Conservation (phyloP, 92 coral and sea anemone species). For the Parazoanthus swiftii region DNA sequence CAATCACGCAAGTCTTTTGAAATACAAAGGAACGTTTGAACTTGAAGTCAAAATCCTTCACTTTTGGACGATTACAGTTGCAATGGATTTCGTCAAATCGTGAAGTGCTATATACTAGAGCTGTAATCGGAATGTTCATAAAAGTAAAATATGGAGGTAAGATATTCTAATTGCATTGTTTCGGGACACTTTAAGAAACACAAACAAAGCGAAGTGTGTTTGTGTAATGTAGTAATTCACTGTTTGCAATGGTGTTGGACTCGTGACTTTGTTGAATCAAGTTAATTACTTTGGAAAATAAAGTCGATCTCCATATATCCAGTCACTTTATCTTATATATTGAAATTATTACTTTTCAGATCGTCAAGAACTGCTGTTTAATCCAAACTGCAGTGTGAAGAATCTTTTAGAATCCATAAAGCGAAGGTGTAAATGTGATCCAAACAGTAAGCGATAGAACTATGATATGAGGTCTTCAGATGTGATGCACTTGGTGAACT, state of each 20-base stretch:
- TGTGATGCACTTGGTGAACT: background rate
- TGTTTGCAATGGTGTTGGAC: background rate
- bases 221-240: conserved; percentile 26
- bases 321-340: background rate
- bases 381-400: conserved; percentile 87
- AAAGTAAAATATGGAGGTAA: conserved; percentile 96
- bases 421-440: conserved; percentile 82
- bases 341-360: conserved; percentile 42
- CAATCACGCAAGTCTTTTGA: background rate
- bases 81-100: background rate
- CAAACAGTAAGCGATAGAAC: conserved; percentile 51
- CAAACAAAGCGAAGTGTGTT: conserved; percentile 16
- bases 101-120: background rate
- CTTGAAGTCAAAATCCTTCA: background rate
- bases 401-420: conserved; percentile 88
- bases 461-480: background rate
- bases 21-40: background rate
- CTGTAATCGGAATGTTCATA: conserved; percentile 65
- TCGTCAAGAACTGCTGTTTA: conserved; percentile 81
- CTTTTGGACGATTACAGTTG: background rate
- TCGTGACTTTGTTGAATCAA: conserved; percentile 14
- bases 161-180: conserved; percentile 15
- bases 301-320: too few relatives aligned
- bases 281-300: background rate
- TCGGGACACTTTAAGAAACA: conserved; percentile 1